phyloP scores from a whole-genome alignment of 2,888 invertebrate genomes.

The Prionchulus punctatus region DNA sequence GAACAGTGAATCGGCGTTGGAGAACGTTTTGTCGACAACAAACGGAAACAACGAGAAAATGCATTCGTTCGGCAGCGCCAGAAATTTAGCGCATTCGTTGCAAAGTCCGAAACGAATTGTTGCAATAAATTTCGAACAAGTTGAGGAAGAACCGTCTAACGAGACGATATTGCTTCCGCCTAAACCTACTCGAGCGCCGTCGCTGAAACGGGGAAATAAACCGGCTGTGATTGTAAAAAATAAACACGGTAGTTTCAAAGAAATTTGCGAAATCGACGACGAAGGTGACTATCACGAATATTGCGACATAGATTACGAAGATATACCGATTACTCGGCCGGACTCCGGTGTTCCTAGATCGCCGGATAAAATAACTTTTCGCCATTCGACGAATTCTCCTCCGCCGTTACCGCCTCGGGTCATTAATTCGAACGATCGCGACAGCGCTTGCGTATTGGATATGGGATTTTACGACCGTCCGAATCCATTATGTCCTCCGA shows the following conservation, averaged over 20 bases:
- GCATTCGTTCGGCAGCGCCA: too few relatives aligned
- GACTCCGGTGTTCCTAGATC: too few relatives aligned
- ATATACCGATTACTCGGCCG: too few relatives aligned
- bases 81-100: neutral
- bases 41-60: neutral
- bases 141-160: neutral
- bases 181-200: neutral
- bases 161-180: neutral
- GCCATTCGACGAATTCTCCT: neutral
- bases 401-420: neutral
- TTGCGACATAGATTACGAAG: conserved; percentile 4
- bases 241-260: too few relatives aligned
- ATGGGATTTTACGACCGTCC: neutral
- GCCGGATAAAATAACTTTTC: neutral
- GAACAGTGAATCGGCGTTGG: neutral
- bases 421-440: neutral
- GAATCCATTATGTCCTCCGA: neutral
- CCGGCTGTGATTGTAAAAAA: neutral
- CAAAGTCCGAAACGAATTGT: neutral
- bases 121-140: neutral
- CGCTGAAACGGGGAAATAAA: neutral
- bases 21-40: neutral
- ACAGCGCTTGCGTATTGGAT: conserved; percentile 3
- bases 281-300: conserved; percentile 27
- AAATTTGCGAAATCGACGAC: conserved; percentile 20